phyloP scores from a whole-genome alignment of 1,140 invertebrate genomes.

The Drosophila jambulina region DNA sequence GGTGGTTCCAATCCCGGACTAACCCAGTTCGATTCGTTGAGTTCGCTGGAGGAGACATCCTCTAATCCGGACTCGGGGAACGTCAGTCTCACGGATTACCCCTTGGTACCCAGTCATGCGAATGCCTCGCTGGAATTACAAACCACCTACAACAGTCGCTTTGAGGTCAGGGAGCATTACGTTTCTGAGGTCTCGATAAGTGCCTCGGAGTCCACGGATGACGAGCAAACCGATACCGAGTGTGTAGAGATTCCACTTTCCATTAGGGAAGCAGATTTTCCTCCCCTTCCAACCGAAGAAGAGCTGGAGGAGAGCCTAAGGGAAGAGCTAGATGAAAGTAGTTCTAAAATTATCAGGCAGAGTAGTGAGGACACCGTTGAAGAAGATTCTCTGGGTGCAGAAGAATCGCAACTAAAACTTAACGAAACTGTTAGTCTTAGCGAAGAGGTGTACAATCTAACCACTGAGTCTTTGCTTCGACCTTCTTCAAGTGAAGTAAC shows the following conservation, averaged over 20 bases:
- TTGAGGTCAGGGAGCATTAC: conserved; percentile 70
- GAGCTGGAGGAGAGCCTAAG: conserved; percentile 70
- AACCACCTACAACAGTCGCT: conserved; percentile 68
- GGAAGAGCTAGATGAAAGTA: conserved; percentile 32
- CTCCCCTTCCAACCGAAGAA: conserved; percentile 69
- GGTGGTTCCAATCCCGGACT: background rate
- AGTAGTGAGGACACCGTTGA: conserved; percentile 15
- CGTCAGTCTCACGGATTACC: conserved; percentile 79
- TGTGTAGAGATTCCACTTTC: background rate
- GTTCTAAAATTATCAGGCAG: conserved; percentile 1
- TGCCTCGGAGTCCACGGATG: conserved; percentile 44
- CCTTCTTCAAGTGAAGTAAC: conserved; percentile 8
- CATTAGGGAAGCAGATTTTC: conserved; percentile 53
- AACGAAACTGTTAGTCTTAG: conserved; percentile 36
- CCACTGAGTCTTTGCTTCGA: conserved; percentile 25
- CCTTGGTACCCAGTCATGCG: conserved; percentile 40
- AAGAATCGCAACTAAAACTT: conserved; percentile 12
- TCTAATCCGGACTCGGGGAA: conserved; percentile 83
- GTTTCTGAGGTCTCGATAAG: conserved; percentile 68
- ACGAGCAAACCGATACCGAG: conserved; percentile 31
- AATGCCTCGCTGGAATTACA: conserved; percentile 71
- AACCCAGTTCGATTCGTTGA: conserved; percentile 73
- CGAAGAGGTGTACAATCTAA: conserved; percentile 38
- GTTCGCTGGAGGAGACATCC: conserved; percentile 76
- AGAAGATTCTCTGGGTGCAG: background rate